Evolutionary conservation across 2,113 vertebrate species (phyloP), one percentile per base, ranked within the genome.

Genomic region (Cephalopterus ornatus): DNA sequence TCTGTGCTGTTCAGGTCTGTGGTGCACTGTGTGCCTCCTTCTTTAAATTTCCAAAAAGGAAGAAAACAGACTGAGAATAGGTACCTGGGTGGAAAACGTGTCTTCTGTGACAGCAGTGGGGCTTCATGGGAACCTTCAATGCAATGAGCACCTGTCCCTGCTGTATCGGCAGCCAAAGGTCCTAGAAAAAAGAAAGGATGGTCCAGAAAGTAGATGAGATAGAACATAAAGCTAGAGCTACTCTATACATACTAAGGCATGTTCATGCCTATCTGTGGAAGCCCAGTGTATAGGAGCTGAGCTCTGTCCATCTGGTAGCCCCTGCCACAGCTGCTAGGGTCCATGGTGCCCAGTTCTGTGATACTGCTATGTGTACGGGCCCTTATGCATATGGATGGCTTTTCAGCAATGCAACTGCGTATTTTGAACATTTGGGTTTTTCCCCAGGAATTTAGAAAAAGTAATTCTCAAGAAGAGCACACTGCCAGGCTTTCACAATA

Each of bases 311-410:
- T 46, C 8, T 12, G 26, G 22, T 35, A 55, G 33, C 13, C 6
- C 9, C 7, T 4, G 2, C 49, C 42, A 47, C 39, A 50, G 30
- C 28, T 62, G 28, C 26, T 70, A 8, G 53, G 16, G 35, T 12
- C 39, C 22, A 13, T 0, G 0, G 39, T 47, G 39, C 16, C 24
- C 71, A 70, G 47, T 18, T 12, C 47, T 20, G 41, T 27, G 35
- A 49, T 14, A 33, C 9, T 2, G 2, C 47, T 47, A 5, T 41
- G 24, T 67, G 9, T 11, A 28, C 6, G 8, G 46, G 23, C 8
- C 33, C 23, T 32, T 76, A 0, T 28, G 30, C 1, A 0, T 44
- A 16, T 9, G 52, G 50, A 24, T 66, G 32, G 32, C 26, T 63
- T 6, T 3, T 37, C 32, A 75, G 28, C 15, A 26, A 37, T 23